phyloP scores from a whole-genome alignment of 2,888 invertebrate genomes.

The Craniophora ligustri region DNA sequence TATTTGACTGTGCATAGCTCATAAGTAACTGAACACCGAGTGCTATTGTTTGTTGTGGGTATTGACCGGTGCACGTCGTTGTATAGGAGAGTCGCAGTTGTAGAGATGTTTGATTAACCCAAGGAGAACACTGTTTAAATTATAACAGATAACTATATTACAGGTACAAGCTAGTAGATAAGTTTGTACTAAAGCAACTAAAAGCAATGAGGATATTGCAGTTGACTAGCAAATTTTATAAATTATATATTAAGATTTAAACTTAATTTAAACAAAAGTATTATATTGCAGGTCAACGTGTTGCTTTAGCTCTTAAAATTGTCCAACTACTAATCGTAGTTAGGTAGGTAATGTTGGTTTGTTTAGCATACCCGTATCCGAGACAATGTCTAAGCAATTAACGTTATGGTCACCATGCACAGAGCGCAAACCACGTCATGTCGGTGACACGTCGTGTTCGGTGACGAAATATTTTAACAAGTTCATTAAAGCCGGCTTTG shows the following conservation, averaged over 20 bases:
- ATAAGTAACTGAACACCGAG: background rate
- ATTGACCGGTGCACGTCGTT: background rate
- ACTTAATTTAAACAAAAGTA: too few relatives aligned
- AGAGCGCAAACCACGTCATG: slow-evolving; percentile 36
- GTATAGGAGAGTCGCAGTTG: background rate
- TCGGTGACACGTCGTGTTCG: slow-evolving; percentile 63
- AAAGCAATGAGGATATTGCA: too few relatives aligned
- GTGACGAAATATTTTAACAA: slow-evolving; percentile 69
- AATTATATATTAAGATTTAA: too few relatives aligned
- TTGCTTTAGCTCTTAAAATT: slow-evolving; percentile 25
- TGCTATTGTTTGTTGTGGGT: background rate
- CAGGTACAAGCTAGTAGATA: too few relatives aligned
- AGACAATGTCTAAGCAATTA: slow-evolving; percentile 30
- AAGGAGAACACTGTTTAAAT: background rate
- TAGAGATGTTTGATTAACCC: slow-evolving; percentile 3
- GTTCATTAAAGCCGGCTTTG: slow-evolving; percentile 64
- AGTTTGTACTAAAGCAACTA: too few relatives aligned
- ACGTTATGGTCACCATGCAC: slow-evolving; percentile 34
- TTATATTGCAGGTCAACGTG: slow-evolving; percentile 16
- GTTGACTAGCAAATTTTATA: too few relatives aligned
- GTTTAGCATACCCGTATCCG: slow-evolving; percentile 11
- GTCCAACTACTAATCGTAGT: slow-evolving; percentile 24
- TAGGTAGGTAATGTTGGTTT: slow-evolving; percentile 2
- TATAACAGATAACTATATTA: too few relatives aligned
- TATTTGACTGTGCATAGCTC: too few relatives aligned